A percentile compares a stretch with the other conserved stretches of the same genome.
Evolutionary conservation across 2,888 invertebrate species (phyloP).

Genomic region (Acleris sparsana): DNA sequence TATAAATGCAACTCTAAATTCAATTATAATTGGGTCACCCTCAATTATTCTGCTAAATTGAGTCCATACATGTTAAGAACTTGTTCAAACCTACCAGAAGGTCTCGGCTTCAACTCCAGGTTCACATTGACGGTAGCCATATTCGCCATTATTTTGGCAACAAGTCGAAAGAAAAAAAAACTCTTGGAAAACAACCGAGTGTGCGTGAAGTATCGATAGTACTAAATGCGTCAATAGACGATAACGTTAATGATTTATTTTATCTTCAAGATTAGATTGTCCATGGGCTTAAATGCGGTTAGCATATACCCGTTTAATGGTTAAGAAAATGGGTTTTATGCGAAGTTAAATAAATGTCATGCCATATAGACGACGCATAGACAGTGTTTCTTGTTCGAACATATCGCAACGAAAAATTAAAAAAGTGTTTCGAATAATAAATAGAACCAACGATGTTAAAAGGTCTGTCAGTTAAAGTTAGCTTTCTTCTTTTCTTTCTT

Average conservation of each 20-base stretch:
- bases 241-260: conserved; percentile 56
- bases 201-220: conserved; percentile 48
- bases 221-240: conserved; percentile 71
- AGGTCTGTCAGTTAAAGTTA: too few species aligned
- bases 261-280: conserved; percentile 63
- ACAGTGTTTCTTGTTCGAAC: too few species aligned
- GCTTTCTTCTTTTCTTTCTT: too few species aligned
- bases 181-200: conserved; percentile 14
- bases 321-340: too few species aligned
- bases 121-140: conserved; percentile 48
- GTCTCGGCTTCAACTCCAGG: conserved; percentile 60
- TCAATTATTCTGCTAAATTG: too few species aligned
- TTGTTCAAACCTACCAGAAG: conserved; percentile 47
- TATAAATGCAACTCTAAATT: too few species aligned
- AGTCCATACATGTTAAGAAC: not conserved
- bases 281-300: conserved; percentile 16
- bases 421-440: too few species aligned
- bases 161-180: conserved; percentile 14
- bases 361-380: too few species aligned
- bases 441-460: too few species aligned
- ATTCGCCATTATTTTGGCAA: conserved; percentile 46
- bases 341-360: too few species aligned
- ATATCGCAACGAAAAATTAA: too few species aligned
- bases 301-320: not conserved
- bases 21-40: too few species aligned